phyloP scores from a whole-genome alignment of 2,888 invertebrate genomes.

The Brachynemurus nebulosus region DNA sequence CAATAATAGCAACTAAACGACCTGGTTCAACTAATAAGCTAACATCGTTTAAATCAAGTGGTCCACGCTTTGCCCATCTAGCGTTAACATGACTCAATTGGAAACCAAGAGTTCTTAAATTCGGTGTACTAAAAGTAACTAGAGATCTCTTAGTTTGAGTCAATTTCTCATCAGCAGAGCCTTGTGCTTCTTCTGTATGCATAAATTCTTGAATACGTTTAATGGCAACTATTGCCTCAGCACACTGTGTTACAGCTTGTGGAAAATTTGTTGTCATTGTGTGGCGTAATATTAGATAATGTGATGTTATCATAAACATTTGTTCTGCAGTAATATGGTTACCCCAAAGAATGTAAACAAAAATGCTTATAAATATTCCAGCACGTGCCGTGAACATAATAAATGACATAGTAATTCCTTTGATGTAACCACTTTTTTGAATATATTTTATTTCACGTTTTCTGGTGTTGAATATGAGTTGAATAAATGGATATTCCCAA shows the following conservation, averaged over 20 bases:
- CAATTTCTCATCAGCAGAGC: too few species aligned
- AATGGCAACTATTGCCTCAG: conserved; percentile 44
- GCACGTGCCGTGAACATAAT: conserved; percentile 60
- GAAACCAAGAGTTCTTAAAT: too few species aligned
- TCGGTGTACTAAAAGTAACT: too few species aligned
- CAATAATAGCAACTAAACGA: conserved; percentile 41
- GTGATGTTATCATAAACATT: conserved; percentile 41
- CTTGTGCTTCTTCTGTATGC: conserved; percentile 22
- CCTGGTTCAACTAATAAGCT: conserved; percentile 31
- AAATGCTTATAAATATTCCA: conserved; percentile 52
- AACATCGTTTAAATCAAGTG: conserved; percentile 31
- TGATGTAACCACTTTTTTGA: conserved; percentile 43
- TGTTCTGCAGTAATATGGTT: conserved; percentile 31
- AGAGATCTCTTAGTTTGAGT: too few species aligned
- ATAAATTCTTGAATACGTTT: conserved; percentile 26
- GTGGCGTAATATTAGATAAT: conserved; percentile 47
- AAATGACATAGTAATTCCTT: conserved; percentile 51
- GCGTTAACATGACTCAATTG: conserved; percentile 20
- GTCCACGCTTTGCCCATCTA: conserved; percentile 21
- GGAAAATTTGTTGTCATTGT: conserved; percentile 47
- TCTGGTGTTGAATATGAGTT: conserved; percentile 46
- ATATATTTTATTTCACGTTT: conserved; percentile 41
- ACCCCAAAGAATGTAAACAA: conserved; percentile 36
- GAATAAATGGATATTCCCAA: conserved; percentile 76
- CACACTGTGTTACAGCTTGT: conserved; percentile 39